These are phyloP conservation scores for Guaruba guarouba DNA, from an alignment of 2,113 vertebrate genomes.

Conservation along the genomic window DNA sequence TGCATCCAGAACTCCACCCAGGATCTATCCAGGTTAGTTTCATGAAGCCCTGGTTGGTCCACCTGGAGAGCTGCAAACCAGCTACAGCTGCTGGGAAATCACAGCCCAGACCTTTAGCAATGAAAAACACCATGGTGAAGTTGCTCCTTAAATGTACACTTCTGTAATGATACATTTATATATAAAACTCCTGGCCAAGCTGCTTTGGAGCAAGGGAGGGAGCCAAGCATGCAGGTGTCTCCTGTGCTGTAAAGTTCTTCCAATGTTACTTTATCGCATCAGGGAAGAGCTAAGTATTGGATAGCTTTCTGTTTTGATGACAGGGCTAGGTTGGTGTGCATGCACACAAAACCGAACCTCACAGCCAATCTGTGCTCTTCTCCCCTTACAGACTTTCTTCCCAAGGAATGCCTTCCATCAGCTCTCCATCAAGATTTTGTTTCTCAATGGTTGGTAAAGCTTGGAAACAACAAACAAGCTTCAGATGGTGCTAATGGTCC, in stretches of 20 bases:
- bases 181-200: background rate
- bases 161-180: background rate
- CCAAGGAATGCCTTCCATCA: background rate
- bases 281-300: background rate
- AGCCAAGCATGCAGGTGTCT: background rate
- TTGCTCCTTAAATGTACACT: background rate
- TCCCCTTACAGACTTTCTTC: background rate
- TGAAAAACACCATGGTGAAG: background rate
- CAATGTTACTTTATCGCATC: background rate
- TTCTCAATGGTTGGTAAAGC: background rate
- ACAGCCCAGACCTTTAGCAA: background rate
- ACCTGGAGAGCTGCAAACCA: background rate
- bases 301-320: background rate
- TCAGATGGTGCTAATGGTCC: slow-evolving; percentile 42
- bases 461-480: slow-evolving; percentile 29
- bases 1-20: rapidly evolving
- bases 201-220: background rate
- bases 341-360: background rate
- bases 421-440: background rate
- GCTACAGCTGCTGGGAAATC: slow-evolving; percentile 9
- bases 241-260: background rate
- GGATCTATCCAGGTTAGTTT: rapidly evolving
- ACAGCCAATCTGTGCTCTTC: background rate
- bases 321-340: background rate
- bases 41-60: background rate